Conservation (phyloP, 2,888 invertebrate species). For the Spodoptera exigua region DNA sequence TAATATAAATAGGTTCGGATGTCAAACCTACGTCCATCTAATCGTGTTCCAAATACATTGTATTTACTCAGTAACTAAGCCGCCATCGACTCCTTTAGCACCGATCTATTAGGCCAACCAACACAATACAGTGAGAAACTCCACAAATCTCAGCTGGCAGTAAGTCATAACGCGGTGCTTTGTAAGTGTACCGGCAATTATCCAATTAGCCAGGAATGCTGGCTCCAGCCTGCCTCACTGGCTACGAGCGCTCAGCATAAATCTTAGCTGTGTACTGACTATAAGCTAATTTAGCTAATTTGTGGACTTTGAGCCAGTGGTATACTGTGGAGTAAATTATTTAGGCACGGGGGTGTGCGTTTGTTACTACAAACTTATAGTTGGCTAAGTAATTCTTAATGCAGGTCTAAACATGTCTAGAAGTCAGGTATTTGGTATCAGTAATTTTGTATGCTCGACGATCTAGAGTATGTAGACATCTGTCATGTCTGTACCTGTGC, state of each 20-base stretch:
- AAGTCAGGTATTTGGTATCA: too few species aligned
- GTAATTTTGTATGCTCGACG: too few species aligned
- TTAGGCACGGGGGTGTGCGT: constrained; percentile 2
- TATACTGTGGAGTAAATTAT: constrained; percentile 22
- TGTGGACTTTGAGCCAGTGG: constrained; percentile 28
- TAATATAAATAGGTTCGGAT: too few species aligned
- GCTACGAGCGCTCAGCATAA: constrained; percentile 30
- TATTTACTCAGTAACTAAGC: too few species aligned
- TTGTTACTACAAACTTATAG: too few species aligned
- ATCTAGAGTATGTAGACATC: too few species aligned
- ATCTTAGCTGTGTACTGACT: constrained; percentile 41
- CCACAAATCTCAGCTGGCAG: constrained; percentile 32
- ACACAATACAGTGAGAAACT: constrained; percentile 33
- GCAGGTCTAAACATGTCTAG: too few species aligned
- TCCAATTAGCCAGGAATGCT: constrained; percentile 49
- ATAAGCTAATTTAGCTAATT: constrained; percentile 46
- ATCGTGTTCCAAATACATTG: too few species aligned
- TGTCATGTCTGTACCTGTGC: too few species aligned
- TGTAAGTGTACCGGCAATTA: constrained; percentile 42
- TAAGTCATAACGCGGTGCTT: constrained; percentile 27
- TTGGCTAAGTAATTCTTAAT: too few species aligned
- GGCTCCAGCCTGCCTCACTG: constrained; percentile 27
- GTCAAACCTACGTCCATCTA: too few species aligned
- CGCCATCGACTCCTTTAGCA: neutral
- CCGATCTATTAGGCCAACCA: constrained; percentile 10